Conservation (phyloP, 2,888 invertebrate species). For the Eulithis testata region DNA sequence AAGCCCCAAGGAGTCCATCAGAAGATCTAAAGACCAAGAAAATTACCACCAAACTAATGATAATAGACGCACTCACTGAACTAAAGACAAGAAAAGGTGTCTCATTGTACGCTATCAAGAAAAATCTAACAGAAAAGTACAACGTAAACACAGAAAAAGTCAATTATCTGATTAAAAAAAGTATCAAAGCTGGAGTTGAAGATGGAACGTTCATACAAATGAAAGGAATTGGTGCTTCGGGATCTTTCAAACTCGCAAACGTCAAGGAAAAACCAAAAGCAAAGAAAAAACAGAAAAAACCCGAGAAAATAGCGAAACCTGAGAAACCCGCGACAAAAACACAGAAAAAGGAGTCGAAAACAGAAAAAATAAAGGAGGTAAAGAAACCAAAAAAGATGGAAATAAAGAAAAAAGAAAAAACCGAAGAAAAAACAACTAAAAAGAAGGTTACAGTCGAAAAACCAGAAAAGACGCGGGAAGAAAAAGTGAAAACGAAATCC, state of each 20-base stretch:
- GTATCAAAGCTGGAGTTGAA: slow-evolving; percentile 64
- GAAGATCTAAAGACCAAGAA: slow-evolving; percentile 57
- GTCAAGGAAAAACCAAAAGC: slow-evolving; percentile 50
- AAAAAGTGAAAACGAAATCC: slow-evolving; percentile 13
- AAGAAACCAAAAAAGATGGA: slow-evolving; percentile 11
- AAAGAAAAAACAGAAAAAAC: slow-evolving; percentile 38
- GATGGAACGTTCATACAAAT: slow-evolving; percentile 64
- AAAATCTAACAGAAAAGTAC: slow-evolving; percentile 62
- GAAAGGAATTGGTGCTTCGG: slow-evolving; percentile 69
- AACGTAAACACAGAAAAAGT: slow-evolving; percentile 61
- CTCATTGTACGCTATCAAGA: slow-evolving; percentile 72
- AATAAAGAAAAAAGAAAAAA: slow-evolving; percentile 2
- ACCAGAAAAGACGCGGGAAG: slow-evolving; percentile 2
- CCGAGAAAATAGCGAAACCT: slow-evolving; percentile 33
- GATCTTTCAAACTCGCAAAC: slow-evolving; percentile 67
- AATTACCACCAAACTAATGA: slow-evolving; percentile 65
- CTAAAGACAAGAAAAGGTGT: slow-evolving; percentile 68
- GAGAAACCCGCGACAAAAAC: slow-evolving; percentile 33
- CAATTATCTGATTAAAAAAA: slow-evolving; percentile 65
- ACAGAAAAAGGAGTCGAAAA: slow-evolving; percentile 38
- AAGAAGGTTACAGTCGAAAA: slow-evolving; percentile 4
- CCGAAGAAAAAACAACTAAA: slow-evolving; percentile 3
- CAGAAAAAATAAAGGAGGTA: slow-evolving; percentile 25
- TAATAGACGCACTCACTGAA: slow-evolving; percentile 60
- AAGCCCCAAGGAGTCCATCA: slow-evolving; percentile 46